These are phyloP conservation scores for Hirtodrosophila duncani DNA, from an alignment of 2,888 invertebrate species.

Conservation along the genomic window DNA sequence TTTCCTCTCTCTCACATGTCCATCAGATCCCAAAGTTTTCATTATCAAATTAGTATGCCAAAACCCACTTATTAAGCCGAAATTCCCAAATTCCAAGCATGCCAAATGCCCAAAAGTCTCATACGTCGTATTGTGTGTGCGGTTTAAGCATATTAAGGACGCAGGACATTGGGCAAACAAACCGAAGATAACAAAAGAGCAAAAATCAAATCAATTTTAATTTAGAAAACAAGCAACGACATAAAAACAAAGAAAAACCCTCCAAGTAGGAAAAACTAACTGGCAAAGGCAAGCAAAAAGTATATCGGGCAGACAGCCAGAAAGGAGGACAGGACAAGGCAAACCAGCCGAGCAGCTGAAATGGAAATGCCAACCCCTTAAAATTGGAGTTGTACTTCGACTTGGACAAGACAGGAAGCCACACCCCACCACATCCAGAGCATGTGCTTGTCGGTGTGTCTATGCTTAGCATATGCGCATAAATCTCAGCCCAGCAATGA, in stretches of 20 bases:
- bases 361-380: constrained; percentile 45
- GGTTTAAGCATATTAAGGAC: constrained; percentile 45
- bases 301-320: constrained; percentile 9
- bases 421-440: not conserved
- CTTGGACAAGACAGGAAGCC: too few species aligned
- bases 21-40: constrained; percentile 21
- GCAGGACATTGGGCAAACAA: constrained; percentile 20
- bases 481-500: constrained; percentile 59
- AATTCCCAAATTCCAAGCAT: constrained; percentile 51
- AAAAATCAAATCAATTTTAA: constrained; percentile 74
- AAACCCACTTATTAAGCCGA: constrained; percentile 45
- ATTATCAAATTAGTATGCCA: constrained; percentile 46
- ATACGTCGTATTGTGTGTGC: constrained; percentile 35
- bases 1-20: not conserved
- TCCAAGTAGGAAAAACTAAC: constrained; percentile 52
- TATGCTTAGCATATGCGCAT: constrained; percentile 74
- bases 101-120: constrained; percentile 21
- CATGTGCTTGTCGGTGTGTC: constrained; percentile 46
- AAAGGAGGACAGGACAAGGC: constrained; percentile 19
- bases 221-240: constrained; percentile 65
- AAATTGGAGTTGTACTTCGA: too few species aligned
- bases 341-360: constrained; percentile 10
- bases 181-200: constrained; percentile 40
- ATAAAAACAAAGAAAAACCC: constrained; percentile 1
- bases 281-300: constrained; percentile 55